Conservation (phyloP, 1,140 invertebrate species). For the Planococcus citri region DNA sequence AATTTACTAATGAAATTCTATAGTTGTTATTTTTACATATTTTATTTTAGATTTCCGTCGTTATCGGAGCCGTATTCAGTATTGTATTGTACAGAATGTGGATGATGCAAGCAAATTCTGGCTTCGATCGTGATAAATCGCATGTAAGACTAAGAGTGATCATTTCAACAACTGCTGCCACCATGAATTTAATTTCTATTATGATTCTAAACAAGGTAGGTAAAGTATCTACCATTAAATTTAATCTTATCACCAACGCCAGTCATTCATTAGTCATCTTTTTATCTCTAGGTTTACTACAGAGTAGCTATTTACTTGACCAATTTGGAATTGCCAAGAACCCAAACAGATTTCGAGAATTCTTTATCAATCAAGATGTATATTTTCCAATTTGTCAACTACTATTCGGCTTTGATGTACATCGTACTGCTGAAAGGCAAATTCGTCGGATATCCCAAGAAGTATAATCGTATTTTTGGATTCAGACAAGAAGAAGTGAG, state of each 20-base stretch:
- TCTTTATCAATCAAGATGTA: constrained; percentile 96
- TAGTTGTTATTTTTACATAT: constrained; percentile 26
- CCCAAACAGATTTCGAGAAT: constrained; percentile 96
- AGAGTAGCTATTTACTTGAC: constrained; percentile 83
- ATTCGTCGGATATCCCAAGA: constrained; percentile 68
- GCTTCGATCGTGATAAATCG: constrained; percentile 43
- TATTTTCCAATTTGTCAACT: constrained; percentile 94
- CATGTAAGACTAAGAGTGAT: no score
- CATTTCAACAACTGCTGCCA: constrained; percentile 69
- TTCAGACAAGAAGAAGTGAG: constrained; percentile 71
- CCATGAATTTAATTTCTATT: constrained; percentile 75
- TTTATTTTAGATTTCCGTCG: constrained; percentile 50
- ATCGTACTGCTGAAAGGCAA: constrained; percentile 97
- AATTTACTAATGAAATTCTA: no score
- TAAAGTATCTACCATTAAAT: background rate
- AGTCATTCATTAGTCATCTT: no score
- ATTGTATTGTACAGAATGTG: constrained; percentile 89
- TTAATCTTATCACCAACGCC: background rate
- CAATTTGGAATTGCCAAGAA: constrained; percentile 83
- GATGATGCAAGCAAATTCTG: constrained; percentile 54
- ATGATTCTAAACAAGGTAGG: constrained; percentile 73
- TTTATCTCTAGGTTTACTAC: constrained; percentile 58
- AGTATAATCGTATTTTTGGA: constrained; percentile 62
- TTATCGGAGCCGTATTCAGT: constrained; percentile 72
- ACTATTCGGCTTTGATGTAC: constrained; percentile 97